These are phyloP conservation scores for Andricus quercusramuli DNA, from an alignment of 2,888 invertebrate genomes.

Conservation along the genomic window DNA sequence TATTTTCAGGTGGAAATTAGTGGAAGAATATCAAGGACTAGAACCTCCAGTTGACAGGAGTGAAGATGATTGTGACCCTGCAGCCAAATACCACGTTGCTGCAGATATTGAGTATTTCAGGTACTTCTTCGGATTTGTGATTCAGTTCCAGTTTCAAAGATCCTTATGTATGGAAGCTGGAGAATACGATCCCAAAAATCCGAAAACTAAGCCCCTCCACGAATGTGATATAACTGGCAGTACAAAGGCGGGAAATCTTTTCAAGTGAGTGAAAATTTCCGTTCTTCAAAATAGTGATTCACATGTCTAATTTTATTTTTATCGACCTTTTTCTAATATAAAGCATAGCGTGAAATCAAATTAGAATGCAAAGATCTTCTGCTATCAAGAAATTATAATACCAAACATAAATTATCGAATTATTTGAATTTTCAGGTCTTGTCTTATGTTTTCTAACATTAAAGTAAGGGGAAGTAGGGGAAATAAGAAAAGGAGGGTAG, in stretches of 20 bases:
- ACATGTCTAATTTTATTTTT: too few species aligned
- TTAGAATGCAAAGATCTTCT: too few species aligned
- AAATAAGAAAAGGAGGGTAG: too few species aligned
- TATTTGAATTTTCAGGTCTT: too few species aligned
- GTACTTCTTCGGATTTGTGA: constrained; percentile 87
- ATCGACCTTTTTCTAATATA: too few species aligned
- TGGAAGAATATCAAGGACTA: too few species aligned
- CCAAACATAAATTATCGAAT: too few species aligned
- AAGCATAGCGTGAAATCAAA: too few species aligned
- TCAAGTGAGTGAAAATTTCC: constrained; percentile 72
- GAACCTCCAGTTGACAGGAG: constrained; percentile 78
- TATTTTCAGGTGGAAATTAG: too few species aligned
- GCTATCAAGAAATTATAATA: too few species aligned
- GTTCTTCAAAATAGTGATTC: constrained; percentile 69
- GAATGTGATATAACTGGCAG: constrained; percentile 93
- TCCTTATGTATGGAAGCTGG: constrained; percentile 88
- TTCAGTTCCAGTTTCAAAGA: constrained; percentile 93
- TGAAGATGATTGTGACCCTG: constrained; percentile 84
- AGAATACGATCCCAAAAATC: constrained; percentile 86
- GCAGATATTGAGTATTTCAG: constrained; percentile 80
- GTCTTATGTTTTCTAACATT: too few species aligned
- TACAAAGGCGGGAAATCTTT: constrained; percentile 86
- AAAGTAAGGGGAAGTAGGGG: too few species aligned
- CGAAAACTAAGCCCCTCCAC: constrained; percentile 84
- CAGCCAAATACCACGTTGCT: constrained; percentile 78